Conservation (phyloP, 2,888 invertebrate species). For the Ophioninae sp. region DNA sequence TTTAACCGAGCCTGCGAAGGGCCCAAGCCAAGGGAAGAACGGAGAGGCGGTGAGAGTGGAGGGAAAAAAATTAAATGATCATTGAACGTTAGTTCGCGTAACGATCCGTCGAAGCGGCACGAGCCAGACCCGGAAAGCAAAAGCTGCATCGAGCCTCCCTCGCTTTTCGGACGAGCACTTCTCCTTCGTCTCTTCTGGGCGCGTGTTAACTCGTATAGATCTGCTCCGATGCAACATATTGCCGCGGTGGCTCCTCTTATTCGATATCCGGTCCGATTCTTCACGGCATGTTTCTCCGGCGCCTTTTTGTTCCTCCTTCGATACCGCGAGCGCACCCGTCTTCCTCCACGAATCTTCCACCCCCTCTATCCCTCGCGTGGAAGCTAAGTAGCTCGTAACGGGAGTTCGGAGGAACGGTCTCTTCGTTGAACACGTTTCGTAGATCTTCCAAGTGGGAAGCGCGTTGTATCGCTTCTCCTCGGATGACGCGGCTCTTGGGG, state of each 20-base stretch:
- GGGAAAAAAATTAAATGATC: slow-evolving; percentile 26
- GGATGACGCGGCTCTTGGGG: slow-evolving; percentile 45
- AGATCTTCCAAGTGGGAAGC: slow-evolving; percentile 54
- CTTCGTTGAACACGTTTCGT: slow-evolving; percentile 42
- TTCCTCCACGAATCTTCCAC: slow-evolving; percentile 3
- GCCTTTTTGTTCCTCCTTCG: slow-evolving; percentile 47
- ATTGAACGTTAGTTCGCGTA: slow-evolving; percentile 25
- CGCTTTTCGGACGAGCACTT: background rate
- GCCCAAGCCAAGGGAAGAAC: slow-evolving; percentile 5
- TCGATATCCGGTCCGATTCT: slow-evolving; percentile 73
- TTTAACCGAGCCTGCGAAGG: slow-evolving; percentile 24
- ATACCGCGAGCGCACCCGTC: slow-evolving; percentile 1
- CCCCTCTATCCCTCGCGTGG: background rate
- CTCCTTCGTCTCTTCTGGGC: slow-evolving; percentile 25
- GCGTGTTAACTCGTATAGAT: slow-evolving; percentile 51
- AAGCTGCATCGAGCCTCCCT: slow-evolving; percentile 10
- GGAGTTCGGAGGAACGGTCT: slow-evolving; percentile 69
- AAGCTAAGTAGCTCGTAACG: slow-evolving; percentile 62
- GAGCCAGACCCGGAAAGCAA: slow-evolving; percentile 56
- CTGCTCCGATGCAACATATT: slow-evolving; percentile 69
- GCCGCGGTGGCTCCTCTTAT: slow-evolving; percentile 64
- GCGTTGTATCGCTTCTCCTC: slow-evolving; percentile 47
- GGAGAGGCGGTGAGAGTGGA: slow-evolving; percentile 13
- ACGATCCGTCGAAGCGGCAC: slow-evolving; percentile 60
- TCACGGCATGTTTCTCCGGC: slow-evolving; percentile 60